Base-by-base conservation (phyloP, 2,888 invertebrate species). In the Metellina segmentata region DNA sequence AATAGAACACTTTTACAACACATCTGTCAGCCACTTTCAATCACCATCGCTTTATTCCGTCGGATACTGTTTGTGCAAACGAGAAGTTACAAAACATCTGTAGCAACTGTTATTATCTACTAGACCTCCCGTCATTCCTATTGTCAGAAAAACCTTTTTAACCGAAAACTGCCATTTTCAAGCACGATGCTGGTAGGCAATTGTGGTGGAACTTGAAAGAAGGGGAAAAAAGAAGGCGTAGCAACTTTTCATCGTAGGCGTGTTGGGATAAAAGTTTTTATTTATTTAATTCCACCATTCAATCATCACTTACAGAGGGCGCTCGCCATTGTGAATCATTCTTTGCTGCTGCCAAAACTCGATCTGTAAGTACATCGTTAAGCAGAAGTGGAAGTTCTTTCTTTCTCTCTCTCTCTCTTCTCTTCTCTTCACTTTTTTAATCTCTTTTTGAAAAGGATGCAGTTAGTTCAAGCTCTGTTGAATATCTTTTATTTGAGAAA, bases 351-450 rank as follows among this genome's bases (percentile, higher is more conserved):
- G 90, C 81, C 82, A 82, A 52, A 91, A 86, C 90, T 69, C 69
- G 83, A 91, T 90, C 75, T 75, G 52, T 71, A 85, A 90, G 90
- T 90, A 90, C 90, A 85, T 91, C 87, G 82, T 86, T 91, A 81
- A 82, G 85, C 81, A 61, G 81, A 6, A 86, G 91, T 83, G 75
- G 87, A 88, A 91, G 82, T 91, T 70, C 61, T 77, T 81, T 71
- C 70, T 85, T 70, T 61, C 34, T 34, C 52, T 74, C 53, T 77
- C n/a, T 70, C 61, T 77, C 75, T 71, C 70, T 85, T 70, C 49
- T 4, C 4, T 48, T 74, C 53, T 77, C 86, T 87, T 61, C 53
- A 53, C 86, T 86, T 81, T 87, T 86, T 74, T 13, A 78, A 83
- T 90, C 81, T 69, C 34, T 34, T n/a, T 81, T 81, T 81, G 51